Conservation (phyloP, 2,797 vertebrate genomes). For the Chiloscyllium punctatum region DNA sequence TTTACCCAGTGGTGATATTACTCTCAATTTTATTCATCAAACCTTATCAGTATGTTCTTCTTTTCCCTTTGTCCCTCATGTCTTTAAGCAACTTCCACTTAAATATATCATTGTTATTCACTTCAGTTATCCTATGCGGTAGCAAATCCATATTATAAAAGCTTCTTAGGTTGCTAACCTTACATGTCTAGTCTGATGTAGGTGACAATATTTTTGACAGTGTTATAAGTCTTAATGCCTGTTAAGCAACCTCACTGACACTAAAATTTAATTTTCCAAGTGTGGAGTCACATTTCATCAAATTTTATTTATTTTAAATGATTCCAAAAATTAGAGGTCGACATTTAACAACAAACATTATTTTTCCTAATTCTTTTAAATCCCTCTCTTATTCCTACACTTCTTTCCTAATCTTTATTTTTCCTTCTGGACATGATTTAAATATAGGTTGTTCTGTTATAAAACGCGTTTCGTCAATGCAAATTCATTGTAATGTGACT, state of each 20-base stretch:
- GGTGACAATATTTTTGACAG: background rate
- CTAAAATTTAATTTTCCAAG: background rate
- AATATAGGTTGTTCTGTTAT: too few relatives aligned
- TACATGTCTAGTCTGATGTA: background rate
- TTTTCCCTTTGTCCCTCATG: background rate
- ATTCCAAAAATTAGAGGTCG: background rate
- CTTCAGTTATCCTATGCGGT: background rate
- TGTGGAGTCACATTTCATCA: background rate
- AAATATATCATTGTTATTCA: background rate
- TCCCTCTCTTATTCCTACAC: background rate
- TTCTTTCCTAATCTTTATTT: background rate
- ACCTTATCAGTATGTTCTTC: background rate
- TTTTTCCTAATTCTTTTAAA: background rate
- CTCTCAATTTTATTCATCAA: background rate
- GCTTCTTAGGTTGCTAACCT: background rate
- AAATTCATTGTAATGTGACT: too few relatives aligned
- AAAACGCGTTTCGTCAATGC: too few relatives aligned
- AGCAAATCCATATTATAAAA: background rate
- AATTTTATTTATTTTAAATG: background rate
- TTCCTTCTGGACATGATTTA: background rate
- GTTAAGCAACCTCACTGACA: background rate
- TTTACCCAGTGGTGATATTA: too few relatives aligned
- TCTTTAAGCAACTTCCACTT: background rate
- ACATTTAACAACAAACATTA: background rate
- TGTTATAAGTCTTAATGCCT: background rate